Conservation (phyloP, 2,888 invertebrate genomes). For the Hirudinaria manillensis region DNA sequence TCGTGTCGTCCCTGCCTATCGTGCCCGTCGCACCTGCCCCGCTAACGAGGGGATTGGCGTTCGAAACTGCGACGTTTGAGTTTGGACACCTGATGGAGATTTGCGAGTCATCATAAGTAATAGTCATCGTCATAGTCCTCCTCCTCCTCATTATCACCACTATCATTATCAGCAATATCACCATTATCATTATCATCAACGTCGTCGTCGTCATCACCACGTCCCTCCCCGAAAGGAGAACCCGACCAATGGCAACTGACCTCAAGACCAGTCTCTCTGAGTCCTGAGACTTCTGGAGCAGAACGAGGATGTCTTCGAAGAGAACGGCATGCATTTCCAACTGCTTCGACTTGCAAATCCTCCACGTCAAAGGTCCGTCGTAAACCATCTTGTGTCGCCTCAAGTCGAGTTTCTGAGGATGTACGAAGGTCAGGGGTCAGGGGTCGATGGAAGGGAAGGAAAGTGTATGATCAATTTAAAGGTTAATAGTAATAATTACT, state of each 20-base stretch:
- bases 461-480: not conserved
- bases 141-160: no score
- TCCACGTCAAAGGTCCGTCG: slow-evolving; percentile 76
- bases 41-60: not conserved
- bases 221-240: no score
- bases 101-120: not conserved
- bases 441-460: not conserved
- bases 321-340: slow-evolving; percentile 74
- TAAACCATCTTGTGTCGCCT: slow-evolving; percentile 72
- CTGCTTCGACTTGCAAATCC: slow-evolving; percentile 59
- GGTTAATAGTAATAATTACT: not conserved
- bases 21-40: not conserved
- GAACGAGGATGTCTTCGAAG: slow-evolving; percentile 75
- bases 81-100: slow-evolving; percentile 58
- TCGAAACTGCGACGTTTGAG: slow-evolving; percentile 13
- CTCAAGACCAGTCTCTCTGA: slow-evolving; percentile 60
- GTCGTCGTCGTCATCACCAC: no score
- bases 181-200: no score
- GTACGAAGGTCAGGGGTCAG: not conserved
- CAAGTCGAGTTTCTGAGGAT: slow-evolving; percentile 60
- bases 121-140: no score
- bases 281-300: slow-evolving; percentile 67
- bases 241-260: not conserved
- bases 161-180: no score
- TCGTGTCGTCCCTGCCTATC: slow-evolving; percentile 1